A percentile compares a stretch with the other conserved stretches of the same genome.
Conservation (phyloP, 2,113 vertebrate species). For the Leiothrix lutea region DNA sequence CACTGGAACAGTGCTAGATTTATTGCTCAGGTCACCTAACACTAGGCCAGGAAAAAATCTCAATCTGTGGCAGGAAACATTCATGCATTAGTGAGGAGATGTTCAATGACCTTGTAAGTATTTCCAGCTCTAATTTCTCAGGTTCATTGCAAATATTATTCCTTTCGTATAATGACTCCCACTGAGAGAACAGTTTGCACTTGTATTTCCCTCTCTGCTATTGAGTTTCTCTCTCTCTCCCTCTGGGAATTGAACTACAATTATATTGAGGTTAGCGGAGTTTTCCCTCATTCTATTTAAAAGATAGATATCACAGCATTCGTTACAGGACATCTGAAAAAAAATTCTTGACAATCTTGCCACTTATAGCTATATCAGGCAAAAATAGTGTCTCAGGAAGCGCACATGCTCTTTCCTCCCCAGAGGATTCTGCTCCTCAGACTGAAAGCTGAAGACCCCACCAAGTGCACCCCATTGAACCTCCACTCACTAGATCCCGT, state of each 20-base stretch:
- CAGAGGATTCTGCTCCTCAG: constrained; percentile 50
- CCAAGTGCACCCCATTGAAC: constrained; percentile 67
- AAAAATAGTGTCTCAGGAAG: constrained; percentile 37
- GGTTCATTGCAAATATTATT: constrained; percentile 1
- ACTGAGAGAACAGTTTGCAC: constrained; percentile 26
- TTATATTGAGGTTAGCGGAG: constrained; percentile 24
- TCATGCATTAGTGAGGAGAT: neutral
- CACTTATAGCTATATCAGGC: neutral
- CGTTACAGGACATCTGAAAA: constrained; percentile 10
- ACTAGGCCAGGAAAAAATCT: neutral
- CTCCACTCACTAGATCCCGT: constrained; percentile 75
- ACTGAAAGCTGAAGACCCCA: constrained; percentile 63
- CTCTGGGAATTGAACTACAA: constrained; percentile 15
- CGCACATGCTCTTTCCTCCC: constrained; percentile 51
- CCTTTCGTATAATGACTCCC: neutral
- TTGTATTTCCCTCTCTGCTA: neutral
- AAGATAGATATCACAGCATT: constrained; percentile 13
- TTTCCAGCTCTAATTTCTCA: constrained; percentile 4
- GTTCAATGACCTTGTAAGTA: neutral
- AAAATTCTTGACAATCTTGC: constrained; percentile 36
- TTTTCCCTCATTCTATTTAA: constrained; percentile 42
- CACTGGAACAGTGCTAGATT: neutral
- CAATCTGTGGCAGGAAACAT: neutral
- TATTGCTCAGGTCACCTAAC: neutral
- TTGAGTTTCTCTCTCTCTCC: neutral